Evolutionary conservation across 2,797 vertebrate genomes (phyloP).

Genomic region (Parauchenoglanis ngamensis): DNA sequence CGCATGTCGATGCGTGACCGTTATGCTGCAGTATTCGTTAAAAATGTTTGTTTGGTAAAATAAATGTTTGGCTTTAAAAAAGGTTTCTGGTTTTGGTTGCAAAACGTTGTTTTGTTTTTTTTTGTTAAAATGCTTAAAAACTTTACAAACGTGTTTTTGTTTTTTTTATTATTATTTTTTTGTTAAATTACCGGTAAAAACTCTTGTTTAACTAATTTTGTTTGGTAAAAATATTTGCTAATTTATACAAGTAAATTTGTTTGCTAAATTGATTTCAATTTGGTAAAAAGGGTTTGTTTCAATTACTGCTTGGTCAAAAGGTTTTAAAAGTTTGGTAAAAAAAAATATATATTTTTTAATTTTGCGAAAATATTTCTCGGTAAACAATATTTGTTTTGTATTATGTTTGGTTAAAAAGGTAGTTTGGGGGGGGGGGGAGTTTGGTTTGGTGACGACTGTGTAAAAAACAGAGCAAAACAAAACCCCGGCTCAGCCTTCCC

Average conservation of each 20-base stretch:
- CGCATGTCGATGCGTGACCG: background rate
- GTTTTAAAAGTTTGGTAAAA: background rate
- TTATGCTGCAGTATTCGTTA: background rate
- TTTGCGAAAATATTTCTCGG: background rate
- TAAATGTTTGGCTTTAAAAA: background rate
- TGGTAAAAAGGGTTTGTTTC: background rate
- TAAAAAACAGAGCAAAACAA: too few relatives aligned
- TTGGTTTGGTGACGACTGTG: background rate
- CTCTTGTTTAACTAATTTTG: background rate
- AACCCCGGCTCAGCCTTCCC: too few relatives aligned
- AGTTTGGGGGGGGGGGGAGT: background rate
- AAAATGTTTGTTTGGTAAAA: background rate
- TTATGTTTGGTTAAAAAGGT: background rate
- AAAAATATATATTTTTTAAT: too few relatives aligned
- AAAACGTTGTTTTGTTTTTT: background rate
- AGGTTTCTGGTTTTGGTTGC: background rate
- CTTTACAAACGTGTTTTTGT: too few relatives aligned
- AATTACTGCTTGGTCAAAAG: too few relatives aligned
- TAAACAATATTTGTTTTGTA: background rate
- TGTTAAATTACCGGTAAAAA: background rate
- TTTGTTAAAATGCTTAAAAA: background rate
- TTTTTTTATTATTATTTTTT: too few relatives aligned
- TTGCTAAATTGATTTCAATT: background rate
- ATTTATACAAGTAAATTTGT: background rate
- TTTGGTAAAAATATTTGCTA: background rate